Percentiles rank a stretch among this genome's conserved stretches.
Evolutionary conservation across 2,113 vertebrate species (phyloP).

Genomic region (Chloropsis cyanopogon): DNA sequence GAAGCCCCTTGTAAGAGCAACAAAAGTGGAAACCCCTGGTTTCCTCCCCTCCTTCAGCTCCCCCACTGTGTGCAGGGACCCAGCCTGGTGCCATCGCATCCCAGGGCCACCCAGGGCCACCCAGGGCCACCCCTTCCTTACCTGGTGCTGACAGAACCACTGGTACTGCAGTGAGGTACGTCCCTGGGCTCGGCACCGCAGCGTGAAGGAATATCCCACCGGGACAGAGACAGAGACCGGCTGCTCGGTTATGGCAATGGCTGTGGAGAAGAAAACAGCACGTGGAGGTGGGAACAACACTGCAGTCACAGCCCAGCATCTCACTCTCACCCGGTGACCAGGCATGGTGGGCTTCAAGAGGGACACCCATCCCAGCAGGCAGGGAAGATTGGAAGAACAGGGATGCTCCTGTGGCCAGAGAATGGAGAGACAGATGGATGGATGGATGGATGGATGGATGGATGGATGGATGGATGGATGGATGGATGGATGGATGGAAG

Average conservation of each 20-base stretch:
- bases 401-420: neutral
- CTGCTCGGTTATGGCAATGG: constrained; percentile 76
- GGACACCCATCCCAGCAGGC: neutral
- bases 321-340: neutral
- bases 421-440: neutral
- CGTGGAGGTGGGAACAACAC: fast-evolving
- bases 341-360: neutral
- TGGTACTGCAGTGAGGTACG: constrained; percentile 75
- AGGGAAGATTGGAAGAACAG: neutral
- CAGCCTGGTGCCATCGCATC: neutral
- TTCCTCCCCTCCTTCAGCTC: neutral
- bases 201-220: constrained; percentile 67
- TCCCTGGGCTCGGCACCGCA: constrained; percentile 76
- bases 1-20: neutral
- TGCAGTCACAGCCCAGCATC: too few species aligned
- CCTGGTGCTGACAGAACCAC: constrained; percentile 81
- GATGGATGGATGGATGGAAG: neutral
- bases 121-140: neutral
- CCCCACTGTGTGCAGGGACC: fast-evolving
- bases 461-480: neutral
- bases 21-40: neutral
- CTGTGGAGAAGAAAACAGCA: constrained; percentile 50
- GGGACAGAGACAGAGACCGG: constrained; percentile 78
- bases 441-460: neutral
- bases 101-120: too few species aligned